Base-by-base conservation (phyloP, 1,140 invertebrate genomes). In the Nasonia longicornis region DNA sequence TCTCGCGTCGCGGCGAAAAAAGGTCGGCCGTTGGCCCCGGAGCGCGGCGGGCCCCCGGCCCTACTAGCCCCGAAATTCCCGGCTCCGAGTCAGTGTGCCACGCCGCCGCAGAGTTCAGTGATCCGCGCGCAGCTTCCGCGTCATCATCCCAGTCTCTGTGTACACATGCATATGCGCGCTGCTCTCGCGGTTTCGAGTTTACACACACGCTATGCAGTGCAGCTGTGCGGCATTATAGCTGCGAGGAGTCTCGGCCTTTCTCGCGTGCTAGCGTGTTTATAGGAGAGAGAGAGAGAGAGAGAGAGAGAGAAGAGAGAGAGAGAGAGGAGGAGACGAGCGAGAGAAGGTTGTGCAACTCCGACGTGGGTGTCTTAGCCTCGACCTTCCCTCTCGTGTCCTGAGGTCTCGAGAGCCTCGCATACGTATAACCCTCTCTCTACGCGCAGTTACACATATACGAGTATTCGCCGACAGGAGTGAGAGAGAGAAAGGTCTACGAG, bases 351-450 rank as follows among this genome's bases (percentile, higher is more conserved):
- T 80, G 63, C 71, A 75, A 80, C 79, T 80, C 35, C 82, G 45
- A 81, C 77, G 85, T 85, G 83, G 84, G 84, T 84, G 84, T 84
- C 85, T 83, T 84, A 86, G 83, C 86, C 86, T 86, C 86, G 84
- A 87, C 86, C 86, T 86, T 86, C 84, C 84, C 79, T 85, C 69
- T 38, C 72, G 79, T 81, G 82, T 84, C 83, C 83, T 82, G 81
- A 81, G 83, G 75, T 74, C 81, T 77, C 78, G 67, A 81, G 80
- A 67, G 26, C 78, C 73, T 58, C 82, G 73, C 70, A 78, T 69
- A 78, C 63, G 35, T 70, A 45, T 77, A 76, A 66, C 12, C 26
- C 31, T 67, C 38, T 77, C 31, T 67, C 64, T 48, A 64, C 63
- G 63, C 63, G 63, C 20, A 64, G 63, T 0, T 8, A 8, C 63